Percentiles rank a stretch among this genome's conserved stretches.
Evolutionary conservation across 1,140 invertebrate species (phyloP).

Genomic region (Drosophila sturtevanti): DNA sequence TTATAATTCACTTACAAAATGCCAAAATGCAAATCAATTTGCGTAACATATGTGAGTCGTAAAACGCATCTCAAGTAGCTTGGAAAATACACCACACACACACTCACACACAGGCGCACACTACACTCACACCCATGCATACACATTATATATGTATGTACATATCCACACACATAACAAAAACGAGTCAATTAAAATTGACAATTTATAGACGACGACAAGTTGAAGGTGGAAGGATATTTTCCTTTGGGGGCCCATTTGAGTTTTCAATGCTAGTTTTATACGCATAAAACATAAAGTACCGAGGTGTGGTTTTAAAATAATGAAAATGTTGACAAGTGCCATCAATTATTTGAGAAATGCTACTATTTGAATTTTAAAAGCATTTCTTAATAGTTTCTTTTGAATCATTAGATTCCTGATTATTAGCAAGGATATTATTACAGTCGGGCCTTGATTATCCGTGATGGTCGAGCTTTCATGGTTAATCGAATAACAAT

Average conservation of each 20-base stretch:
- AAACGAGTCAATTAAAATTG: constrained; percentile 58
- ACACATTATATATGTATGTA: neutral
- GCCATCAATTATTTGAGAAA: neutral
- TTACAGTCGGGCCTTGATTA: too few relatives aligned
- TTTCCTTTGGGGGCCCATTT: neutral
- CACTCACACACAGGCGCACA: neutral
- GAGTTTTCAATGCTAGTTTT: constrained; percentile 33
- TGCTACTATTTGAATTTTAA: neutral
- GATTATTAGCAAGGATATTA: too few relatives aligned
- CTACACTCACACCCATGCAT: neutral
- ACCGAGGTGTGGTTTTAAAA: neutral
- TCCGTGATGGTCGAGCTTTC: too few relatives aligned
- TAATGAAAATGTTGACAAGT: too few relatives aligned
- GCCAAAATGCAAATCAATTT: constrained; percentile 16
- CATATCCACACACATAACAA: neutral
- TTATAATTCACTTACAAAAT: constrained; percentile 13
- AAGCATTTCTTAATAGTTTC: too few relatives aligned
- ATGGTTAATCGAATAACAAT: too few relatives aligned
- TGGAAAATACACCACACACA: neutral
- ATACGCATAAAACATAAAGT: constrained; percentile 31
- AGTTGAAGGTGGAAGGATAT: neutral
- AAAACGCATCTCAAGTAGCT: constrained; percentile 7
- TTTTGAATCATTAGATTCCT: too few relatives aligned
- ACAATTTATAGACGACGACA: constrained; percentile 28
- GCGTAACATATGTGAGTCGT: constrained; percentile 7